phyloP scores from a whole-genome alignment of 2,113 vertebrate genomes.

The Actenoides lindsayi region DNA sequence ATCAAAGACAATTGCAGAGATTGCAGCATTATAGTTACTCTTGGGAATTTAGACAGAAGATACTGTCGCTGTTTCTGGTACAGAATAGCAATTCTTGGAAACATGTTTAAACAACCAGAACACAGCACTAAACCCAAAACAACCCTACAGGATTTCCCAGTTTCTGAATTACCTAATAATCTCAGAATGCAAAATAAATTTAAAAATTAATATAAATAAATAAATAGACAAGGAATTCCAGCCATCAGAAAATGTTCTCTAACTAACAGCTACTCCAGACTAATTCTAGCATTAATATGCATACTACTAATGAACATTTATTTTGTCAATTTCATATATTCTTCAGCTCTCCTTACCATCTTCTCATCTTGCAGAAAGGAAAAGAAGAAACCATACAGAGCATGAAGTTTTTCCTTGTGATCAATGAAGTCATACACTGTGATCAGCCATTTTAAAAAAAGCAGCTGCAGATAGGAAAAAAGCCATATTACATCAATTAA shows the following conservation, averaged over 20 bases:
- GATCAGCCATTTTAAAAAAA: slow-evolving; percentile 92
- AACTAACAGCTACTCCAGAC: not conserved
- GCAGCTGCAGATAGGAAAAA: slow-evolving; percentile 73
- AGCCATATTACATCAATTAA: not conserved
- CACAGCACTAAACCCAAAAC: not conserved
- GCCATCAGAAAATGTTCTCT: not conserved
- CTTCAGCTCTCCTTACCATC: slow-evolving; percentile 80
- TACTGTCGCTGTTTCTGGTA: not conserved
- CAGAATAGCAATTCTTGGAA: not conserved
- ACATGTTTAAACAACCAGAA: not conserved
- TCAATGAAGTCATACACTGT: slow-evolving; percentile 93
- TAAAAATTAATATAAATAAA: not conserved
- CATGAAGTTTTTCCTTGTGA: slow-evolving; percentile 84
- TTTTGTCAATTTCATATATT: not conserved
- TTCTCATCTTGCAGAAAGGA: slow-evolving; percentile 85
- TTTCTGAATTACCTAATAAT: not conserved
- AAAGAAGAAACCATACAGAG: slow-evolving; percentile 94
- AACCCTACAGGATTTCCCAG: not conserved
- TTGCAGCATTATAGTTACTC: not conserved
- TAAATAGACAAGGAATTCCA: not conserved
- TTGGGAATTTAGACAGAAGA: not conserved
- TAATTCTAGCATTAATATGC: not conserved
- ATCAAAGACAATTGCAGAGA: not conserved
- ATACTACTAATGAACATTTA: not conserved
- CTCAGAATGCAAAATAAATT: not conserved